Percentiles rank a stretch among this genome's conserved stretches.
Evolutionary conservation across 2,888 invertebrate genomes (phyloP).

Genomic region (Auanema freiburgensis): DNA sequence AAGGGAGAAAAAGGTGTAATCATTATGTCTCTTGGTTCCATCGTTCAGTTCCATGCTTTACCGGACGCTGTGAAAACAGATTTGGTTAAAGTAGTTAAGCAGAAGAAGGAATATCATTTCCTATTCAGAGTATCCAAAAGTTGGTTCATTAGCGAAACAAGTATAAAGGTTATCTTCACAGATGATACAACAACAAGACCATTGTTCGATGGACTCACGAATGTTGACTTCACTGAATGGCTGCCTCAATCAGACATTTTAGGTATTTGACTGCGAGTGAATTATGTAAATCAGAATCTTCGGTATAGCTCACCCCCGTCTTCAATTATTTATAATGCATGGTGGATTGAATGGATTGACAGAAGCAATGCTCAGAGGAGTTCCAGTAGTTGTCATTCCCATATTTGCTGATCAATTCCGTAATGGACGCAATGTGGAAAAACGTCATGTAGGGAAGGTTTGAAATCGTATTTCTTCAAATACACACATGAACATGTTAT

Average conservation of each 20-base stretch:
- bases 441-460: conserved; percentile 49
- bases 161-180: conserved; percentile 1
- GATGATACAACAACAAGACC: conserved; percentile 39
- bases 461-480: background rate
- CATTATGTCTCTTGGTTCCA: conserved; percentile 48
- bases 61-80: conserved; percentile 17
- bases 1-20: conserved; percentile 48
- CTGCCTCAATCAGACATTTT: conserved; percentile 58
- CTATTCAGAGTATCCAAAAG: conserved; percentile 48
- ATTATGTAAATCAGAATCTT: background rate
- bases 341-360: conserved; percentile 59
- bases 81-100: conserved; percentile 20
- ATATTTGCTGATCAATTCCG: conserved; percentile 61
- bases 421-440: conserved; percentile 59
- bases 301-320: conserved; percentile 44
- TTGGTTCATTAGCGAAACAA: conserved; percentile 4
- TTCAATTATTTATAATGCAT: conserved; percentile 58
- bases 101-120: conserved; percentile 51
- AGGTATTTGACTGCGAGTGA: conserved; percentile 18
- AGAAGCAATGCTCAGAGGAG: conserved; percentile 54
- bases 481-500: background rate
- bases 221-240: conserved; percentile 55
- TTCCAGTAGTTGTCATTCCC: conserved; percentile 57
- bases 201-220: conserved; percentile 34
- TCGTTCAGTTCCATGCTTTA: conserved; percentile 26